phyloP scores from a whole-genome alignment of 2,888 invertebrate genomes.

The Heliconius cydno region DNA sequence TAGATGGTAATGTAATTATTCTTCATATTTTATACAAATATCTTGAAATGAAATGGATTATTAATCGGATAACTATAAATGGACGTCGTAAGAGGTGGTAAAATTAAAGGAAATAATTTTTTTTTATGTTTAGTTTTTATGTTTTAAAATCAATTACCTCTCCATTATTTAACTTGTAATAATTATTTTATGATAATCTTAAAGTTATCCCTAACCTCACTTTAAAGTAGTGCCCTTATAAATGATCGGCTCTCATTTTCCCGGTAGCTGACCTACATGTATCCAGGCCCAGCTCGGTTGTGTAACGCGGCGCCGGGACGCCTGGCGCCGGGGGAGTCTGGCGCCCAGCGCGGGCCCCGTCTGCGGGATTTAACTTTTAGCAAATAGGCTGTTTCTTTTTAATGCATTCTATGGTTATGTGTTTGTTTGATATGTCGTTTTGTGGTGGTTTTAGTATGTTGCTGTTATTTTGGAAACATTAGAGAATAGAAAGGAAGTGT shows the following conservation, averaged over 20 bases:
- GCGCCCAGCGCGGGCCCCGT: slow-evolving; percentile 66
- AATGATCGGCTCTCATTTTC: slow-evolving; percentile 16
- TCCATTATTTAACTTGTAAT: background rate
- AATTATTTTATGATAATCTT: background rate
- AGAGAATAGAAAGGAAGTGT: no score
- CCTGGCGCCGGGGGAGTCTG: slow-evolving; percentile 74
- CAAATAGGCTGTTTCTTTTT: slow-evolving; percentile 21
- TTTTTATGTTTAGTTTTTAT: no score
- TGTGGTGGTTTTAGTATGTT: background rate
- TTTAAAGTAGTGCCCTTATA: slow-evolving; percentile 5
- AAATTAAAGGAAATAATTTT: no score
- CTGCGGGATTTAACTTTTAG: slow-evolving; percentile 21
- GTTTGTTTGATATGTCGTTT: background rate
- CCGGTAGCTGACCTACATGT: slow-evolving; percentile 34
- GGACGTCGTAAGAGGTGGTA: no score
- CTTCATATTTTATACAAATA: no score
- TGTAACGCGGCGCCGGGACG: slow-evolving; percentile 81
- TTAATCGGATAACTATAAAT: no score
- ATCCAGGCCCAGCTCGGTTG: slow-evolving; percentile 56
- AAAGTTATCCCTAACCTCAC: background rate
- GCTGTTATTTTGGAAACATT: no score
- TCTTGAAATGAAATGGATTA: no score
- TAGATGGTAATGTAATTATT: no score
- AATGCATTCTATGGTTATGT: background rate
- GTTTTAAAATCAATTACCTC: no score